A percentile compares a stretch with the other conserved stretches of the same genome.
phyloP scores from a whole-genome alignment of 1,140 invertebrate species.

The Drosophila repleta region DNA sequence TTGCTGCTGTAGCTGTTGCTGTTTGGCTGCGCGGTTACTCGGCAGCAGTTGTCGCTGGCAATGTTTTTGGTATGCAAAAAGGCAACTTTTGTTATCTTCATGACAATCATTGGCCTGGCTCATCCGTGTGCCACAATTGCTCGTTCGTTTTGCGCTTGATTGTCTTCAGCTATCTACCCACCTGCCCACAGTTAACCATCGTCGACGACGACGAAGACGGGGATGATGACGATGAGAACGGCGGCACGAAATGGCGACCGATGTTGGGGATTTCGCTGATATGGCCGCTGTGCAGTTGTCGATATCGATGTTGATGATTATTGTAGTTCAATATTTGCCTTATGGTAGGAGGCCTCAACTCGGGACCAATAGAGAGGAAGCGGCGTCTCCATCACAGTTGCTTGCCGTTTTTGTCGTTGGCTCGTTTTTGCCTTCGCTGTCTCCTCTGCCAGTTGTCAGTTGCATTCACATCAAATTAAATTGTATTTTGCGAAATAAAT shows the following conservation, averaged over 20 bases:
- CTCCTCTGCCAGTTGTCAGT: slow-evolving; percentile 69
- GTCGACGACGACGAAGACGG: background rate
- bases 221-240: slow-evolving; percentile 34
- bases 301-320: slow-evolving; percentile 73
- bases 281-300: slow-evolving; percentile 36
- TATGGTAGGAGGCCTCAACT: slow-evolving; percentile 52
- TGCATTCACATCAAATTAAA: slow-evolving; percentile 81
- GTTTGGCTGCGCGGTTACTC: slow-evolving; percentile 13
- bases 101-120: slow-evolving; percentile 77
- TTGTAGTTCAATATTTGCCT: slow-evolving; percentile 82
- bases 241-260: slow-evolving; percentile 42
- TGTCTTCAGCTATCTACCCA: slow-evolving; percentile 56
- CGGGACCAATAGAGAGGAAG: slow-evolving; percentile 8
- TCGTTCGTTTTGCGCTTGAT: slow-evolving; percentile 81
- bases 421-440: background rate
- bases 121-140: slow-evolving; percentile 80
- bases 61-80: slow-evolving; percentile 81
- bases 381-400: slow-evolving; percentile 32
- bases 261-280: slow-evolving; percentile 42
- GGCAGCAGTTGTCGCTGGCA: slow-evolving; percentile 42
- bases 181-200: slow-evolving; percentile 18
- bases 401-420: slow-evolving; percentile 32
- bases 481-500: slow-evolving; percentile 82
- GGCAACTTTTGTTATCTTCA: slow-evolving; percentile 81
- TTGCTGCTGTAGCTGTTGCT: slow-evolving; percentile 19